Percentiles rank a stretch among this genome's conserved stretches.
These are phyloP conservation scores for Champsocephalus esox DNA, from an alignment of 2,797 vertebrate genomes.

Conservation along the genomic window DNA sequence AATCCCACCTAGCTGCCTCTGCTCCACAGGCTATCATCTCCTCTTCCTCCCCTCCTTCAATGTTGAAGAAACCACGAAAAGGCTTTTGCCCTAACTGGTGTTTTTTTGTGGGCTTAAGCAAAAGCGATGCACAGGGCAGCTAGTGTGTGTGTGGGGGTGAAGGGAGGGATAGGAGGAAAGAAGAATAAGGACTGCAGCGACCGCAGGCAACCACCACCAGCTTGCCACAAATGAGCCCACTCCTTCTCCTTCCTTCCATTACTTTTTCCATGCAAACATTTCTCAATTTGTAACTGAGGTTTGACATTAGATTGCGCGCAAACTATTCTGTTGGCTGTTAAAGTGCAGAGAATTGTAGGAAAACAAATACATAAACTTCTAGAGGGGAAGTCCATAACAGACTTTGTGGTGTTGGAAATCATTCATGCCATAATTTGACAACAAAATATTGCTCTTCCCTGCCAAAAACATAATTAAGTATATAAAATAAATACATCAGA, in stretches of 20 bases:
- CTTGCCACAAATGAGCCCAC: slow-evolving; percentile 73
- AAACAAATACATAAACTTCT: slow-evolving; percentile 44
- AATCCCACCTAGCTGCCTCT: slow-evolving; percentile 53
- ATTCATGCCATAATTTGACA: slow-evolving; percentile 7
- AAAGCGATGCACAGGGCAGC: slow-evolving; percentile 65
- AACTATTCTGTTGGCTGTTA: slow-evolving; percentile 63
- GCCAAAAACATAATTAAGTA: not conserved
- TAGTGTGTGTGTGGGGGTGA: slow-evolving; percentile 48
- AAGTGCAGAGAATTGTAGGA: slow-evolving; percentile 40
- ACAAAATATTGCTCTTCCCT: not conserved
- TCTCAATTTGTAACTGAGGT: slow-evolving; percentile 69
- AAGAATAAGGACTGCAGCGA: slow-evolving; percentile 61
- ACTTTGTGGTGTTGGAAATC: slow-evolving; percentile 9
- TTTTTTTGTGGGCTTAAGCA: slow-evolving; percentile 66
- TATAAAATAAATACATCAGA: not conserved
- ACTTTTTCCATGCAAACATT: slow-evolving; percentile 78
- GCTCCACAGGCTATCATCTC: slow-evolving; percentile 44
- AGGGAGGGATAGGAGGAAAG: slow-evolving; percentile 63
- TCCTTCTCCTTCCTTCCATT: slow-evolving; percentile 67
- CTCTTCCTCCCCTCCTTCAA: slow-evolving; percentile 49
- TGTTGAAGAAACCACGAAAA: slow-evolving; percentile 67
- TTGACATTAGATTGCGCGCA: slow-evolving; percentile 55
- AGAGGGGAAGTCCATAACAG: slow-evolving; percentile 1
- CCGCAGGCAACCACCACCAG: slow-evolving; percentile 74
- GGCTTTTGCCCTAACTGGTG: slow-evolving; percentile 63